These are phyloP conservation scores for Lymantria dispar DNA, from an alignment of 2,888 invertebrate genomes.

Conservation along the genomic window DNA sequence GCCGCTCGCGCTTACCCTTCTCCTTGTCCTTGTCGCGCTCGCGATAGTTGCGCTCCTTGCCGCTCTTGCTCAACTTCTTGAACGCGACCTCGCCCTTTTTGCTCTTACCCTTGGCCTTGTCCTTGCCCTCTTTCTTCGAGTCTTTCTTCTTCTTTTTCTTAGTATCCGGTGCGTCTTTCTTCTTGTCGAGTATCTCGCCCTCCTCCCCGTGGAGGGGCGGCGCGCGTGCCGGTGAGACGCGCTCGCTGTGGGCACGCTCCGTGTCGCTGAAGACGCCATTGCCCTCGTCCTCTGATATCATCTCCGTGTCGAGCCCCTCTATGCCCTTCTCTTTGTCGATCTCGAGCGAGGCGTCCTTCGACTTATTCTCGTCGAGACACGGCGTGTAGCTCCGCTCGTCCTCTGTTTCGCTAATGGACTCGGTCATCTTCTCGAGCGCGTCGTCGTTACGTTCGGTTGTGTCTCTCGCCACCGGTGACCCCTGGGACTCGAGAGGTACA, in stretches of 20 bases:
- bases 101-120: constrained; percentile 64
- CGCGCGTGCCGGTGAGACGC: constrained; percentile 54
- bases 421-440: constrained; percentile 79
- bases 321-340: constrained; percentile 67
- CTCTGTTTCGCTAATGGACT: constrained; percentile 84
- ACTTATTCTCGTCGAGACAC: constrained; percentile 86
- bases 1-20: constrained; percentile 31
- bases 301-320: constrained; percentile 86
- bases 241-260: constrained; percentile 64
- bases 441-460: constrained; percentile 26
- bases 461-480: constrained; percentile 8
- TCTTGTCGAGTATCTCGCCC: constrained; percentile 82
- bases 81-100: constrained; percentile 85
- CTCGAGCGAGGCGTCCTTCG: constrained; percentile 62
- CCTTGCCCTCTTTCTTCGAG: constrained; percentile 72
- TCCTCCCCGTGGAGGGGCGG: constrained; percentile 70
- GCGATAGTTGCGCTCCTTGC: constrained; percentile 85
- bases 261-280: constrained; percentile 85
- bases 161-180: constrained; percentile 45
- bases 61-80: constrained; percentile 89
- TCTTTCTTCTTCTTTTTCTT: constrained; percentile 81
- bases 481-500: constrained; percentile 1
- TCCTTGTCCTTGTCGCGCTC: constrained; percentile 77
- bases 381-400: constrained; percentile 88
- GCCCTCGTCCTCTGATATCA: constrained; percentile 88